These are phyloP conservation scores for Perithous albicinctus DNA, from an alignment of 2,888 invertebrate species.

Conservation along the genomic window DNA sequence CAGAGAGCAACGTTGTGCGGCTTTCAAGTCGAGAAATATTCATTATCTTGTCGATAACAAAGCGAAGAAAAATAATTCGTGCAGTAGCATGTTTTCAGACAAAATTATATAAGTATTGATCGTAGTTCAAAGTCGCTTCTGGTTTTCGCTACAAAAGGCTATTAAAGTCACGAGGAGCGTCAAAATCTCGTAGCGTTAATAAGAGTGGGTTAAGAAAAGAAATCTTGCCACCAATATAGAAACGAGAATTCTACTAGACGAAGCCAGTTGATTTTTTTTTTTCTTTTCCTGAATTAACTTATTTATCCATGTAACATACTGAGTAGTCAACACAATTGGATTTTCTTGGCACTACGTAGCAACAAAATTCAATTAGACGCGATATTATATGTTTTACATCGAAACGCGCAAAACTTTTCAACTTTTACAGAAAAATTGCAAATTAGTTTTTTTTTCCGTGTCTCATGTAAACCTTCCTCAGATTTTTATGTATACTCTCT, in stretches of 20 bases:
- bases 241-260: too few relatives aligned
- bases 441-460: too few relatives aligned
- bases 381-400: background rate
- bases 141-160: background rate
- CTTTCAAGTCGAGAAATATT: background rate
- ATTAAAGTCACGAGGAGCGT: background rate
- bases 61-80: background rate
- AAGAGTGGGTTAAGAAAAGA: too few relatives aligned
- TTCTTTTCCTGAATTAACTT: too few relatives aligned
- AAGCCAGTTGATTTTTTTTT: too few relatives aligned
- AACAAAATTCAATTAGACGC: background rate
- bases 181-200: background rate
- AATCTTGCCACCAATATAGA: too few relatives aligned
- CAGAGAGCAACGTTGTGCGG: background rate
- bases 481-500: too few relatives aligned
- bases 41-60: conserved; percentile 3
- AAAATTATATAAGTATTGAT: background rate
- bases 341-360: background rate
- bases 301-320: too few relatives aligned
- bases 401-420: background rate
- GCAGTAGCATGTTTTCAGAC: background rate
- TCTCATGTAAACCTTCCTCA: too few relatives aligned
- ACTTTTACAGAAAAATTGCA: too few relatives aligned
- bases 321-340: background rate
- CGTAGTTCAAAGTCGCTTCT: background rate